Conservation (phyloP, 2,888 invertebrate genomes). For the Drosophila trichaetosa region DNA sequence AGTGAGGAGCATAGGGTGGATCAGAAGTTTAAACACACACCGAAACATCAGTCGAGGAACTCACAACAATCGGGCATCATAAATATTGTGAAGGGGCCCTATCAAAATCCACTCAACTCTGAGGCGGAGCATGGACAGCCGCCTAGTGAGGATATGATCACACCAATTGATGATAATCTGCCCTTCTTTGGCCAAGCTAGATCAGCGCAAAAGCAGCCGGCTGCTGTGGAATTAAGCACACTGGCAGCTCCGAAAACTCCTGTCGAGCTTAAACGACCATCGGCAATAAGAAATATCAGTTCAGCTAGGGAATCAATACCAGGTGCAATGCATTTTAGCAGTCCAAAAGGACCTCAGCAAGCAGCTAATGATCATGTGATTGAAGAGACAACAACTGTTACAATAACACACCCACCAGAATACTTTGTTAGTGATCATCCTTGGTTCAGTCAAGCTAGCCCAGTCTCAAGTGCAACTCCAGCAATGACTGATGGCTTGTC, state of each 20-base stretch:
- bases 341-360: background rate
- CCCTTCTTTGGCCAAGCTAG: slow-evolving; percentile 15
- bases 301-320: background rate
- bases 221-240: background rate
- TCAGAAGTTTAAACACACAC: background rate
- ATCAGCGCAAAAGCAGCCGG: background rate
- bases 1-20: background rate
- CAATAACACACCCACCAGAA: background rate
- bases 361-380: background rate
- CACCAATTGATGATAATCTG: slow-evolving; percentile 6
- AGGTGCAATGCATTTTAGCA: background rate
- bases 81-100: slow-evolving; percentile 41
- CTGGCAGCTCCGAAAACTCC: background rate
- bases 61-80: slow-evolving; percentile 17
- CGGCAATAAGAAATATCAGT: background rate
- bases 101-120: slow-evolving; percentile 4
- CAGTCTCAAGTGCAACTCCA: background rate
- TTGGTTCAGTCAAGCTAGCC: background rate
- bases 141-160: background rate
- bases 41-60: too few relatives aligned
- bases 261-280: background rate
- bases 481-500: background rate
- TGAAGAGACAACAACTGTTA: background rate
- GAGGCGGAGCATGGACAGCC: background rate
- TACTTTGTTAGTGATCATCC: background rate